Evolutionary conservation across 2,888 invertebrate species (phyloP), one percentile per base, ranked within the genome.

Genomic region (Heliconius ismenius): DNA sequence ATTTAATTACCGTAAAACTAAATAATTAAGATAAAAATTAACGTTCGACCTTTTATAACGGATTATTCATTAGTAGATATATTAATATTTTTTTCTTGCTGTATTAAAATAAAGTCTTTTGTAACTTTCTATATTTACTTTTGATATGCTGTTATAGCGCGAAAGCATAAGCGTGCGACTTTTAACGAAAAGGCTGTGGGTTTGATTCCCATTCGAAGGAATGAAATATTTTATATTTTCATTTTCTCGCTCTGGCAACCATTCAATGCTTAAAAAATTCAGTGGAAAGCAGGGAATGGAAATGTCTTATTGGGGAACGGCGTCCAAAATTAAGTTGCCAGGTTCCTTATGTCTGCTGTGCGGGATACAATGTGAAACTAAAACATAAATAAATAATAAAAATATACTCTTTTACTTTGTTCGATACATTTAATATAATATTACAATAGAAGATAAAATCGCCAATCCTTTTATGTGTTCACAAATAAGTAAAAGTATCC

Each of bases 21-120:
- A 24, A 69, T 75, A 49, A 49, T 75, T 69, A 75, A 69, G 63
- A 75, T 75, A 75, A 75, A 60, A 24, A 1, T 32, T 32, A 75
- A 75, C 69, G 28, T 6, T 69, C 21, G 69, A 28, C 49, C 54
- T 28, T 69, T 54, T 69, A 54, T 54, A 69, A 54, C n/a, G 6
- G 69, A 21, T 28, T 69, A 69, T n/a, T n/a, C 21, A 49, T 69
- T 28, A 65, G 36, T 68, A 68, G 4, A 18, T 49, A 64, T 54
- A 54, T 54, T 54, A 1, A 54, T 54, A n/a, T 21, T n/a, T 9
- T 21, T 21, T 54, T 54, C 21, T 54, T 54, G 21, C 54, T 54
- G 54, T 54, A n/a, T 1, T 54, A 54, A 54, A n/a, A 54, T 21
- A 54, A 10, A 18, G 13, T 39, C 13, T 43, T 43, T 43, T 43